These are phyloP conservation scores for Pollenia labialis DNA, from an alignment of 2,888 invertebrate genomes.

Conservation along the genomic window DNA sequence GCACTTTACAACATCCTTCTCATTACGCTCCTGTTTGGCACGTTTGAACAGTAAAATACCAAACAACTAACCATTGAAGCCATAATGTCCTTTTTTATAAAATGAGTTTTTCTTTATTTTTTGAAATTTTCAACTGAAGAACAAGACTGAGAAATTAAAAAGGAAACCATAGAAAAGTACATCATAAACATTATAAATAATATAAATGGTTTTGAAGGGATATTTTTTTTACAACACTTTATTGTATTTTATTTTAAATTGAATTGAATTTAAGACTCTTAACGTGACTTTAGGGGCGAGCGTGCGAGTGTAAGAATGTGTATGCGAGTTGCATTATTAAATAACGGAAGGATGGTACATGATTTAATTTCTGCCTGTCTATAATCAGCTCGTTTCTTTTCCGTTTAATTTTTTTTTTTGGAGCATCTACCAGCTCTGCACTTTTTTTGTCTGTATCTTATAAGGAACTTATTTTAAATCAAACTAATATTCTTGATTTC, in stretches of 20 bases:
- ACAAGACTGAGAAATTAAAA: conserved; percentile 54
- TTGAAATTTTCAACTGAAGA: conserved; percentile 10
- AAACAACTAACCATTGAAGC: conserved; percentile 44
- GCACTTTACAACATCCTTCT: not conserved
- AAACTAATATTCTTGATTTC: conserved; percentile 61
- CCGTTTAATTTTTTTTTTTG: too few relatives aligned
- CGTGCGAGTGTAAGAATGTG: not conserved
- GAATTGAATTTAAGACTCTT: conserved; percentile 59
- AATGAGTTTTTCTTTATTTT: conserved; percentile 12
- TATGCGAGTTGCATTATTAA: not conserved
- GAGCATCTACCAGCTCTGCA: not conserved
- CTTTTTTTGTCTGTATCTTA: not conserved
- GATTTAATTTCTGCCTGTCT: conserved; percentile 28
- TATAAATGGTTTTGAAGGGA: not conserved
- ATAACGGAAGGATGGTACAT: not conserved
- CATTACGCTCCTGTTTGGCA: not conserved
- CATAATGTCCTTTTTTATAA: conserved; percentile 44
- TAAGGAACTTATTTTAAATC: conserved; percentile 17
- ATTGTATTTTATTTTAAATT: conserved; percentile 49
- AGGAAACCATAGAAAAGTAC: conserved; percentile 57
- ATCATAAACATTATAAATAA: conserved; percentile 39
- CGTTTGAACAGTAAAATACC: conserved; percentile 18
- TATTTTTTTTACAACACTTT: not conserved
- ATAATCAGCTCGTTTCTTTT: not conserved
- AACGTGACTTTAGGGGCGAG: conserved; percentile 38